phyloP scores from a whole-genome alignment of 1,140 invertebrate genomes.

The Polypedilum vanderplanki region DNA sequence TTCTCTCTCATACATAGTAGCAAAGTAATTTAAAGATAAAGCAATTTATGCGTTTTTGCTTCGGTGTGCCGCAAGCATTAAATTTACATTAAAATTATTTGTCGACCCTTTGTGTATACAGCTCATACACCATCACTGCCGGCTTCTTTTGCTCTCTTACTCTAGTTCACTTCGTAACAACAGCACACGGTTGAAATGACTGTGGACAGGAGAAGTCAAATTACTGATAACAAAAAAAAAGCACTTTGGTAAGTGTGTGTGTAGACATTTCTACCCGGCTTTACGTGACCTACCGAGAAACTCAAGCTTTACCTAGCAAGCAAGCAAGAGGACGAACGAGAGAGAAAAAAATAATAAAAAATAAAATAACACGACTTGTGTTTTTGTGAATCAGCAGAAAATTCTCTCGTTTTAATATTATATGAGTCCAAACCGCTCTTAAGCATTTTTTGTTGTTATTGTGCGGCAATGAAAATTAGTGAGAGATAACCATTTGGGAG shows the following conservation, averaged over 20 bases:
- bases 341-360: too few relatives aligned
- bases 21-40: constrained; percentile 19
- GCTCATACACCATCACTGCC: too few relatives aligned
- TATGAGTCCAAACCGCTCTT: too few relatives aligned
- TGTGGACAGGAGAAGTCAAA: constrained; percentile 16
- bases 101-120: constrained; percentile 2
- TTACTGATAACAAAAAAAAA: constrained; percentile 5
- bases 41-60: background rate
- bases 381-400: constrained; percentile 6
- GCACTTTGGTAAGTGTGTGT: background rate
- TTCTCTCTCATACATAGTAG: background rate
- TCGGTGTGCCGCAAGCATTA: background rate
- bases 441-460: background rate
- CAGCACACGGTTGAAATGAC: background rate
- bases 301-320: too few relatives aligned
- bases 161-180: too few relatives aligned
- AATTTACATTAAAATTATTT: constrained; percentile 20
- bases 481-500: background rate
- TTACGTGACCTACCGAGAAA: background rate
- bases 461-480: background rate
- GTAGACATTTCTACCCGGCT: background rate
- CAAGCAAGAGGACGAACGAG: too few relatives aligned
- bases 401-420: too few relatives aligned
- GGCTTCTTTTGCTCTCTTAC: too few relatives aligned
- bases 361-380: constrained; percentile 2